Base-by-base conservation (phyloP, 2,113 vertebrate genomes). In the Petroica traversi region DNA sequence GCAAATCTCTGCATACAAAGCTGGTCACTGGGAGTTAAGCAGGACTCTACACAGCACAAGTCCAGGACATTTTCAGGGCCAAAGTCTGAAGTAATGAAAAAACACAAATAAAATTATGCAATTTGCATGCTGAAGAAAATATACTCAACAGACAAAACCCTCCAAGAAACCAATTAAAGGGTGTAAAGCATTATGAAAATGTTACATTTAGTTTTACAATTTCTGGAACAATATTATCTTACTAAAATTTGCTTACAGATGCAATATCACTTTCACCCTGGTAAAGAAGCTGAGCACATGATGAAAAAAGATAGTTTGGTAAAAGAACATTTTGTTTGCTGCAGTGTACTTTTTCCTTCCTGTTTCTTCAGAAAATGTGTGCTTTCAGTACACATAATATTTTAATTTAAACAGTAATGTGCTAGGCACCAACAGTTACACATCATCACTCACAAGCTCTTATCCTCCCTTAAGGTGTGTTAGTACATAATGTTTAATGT, bases 391-490 rank as follows among this genome's bases (percentile, higher is more conserved):
- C 36, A 29, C 16, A 67, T 22, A 1, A 0, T 66, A 48, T 77
- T 95, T 82, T 69, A 67, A 38, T 78, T 92, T 90, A 90, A 93
- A 93, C 62, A 9, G 8, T 48, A 75, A 67, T 10, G 57, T 87
- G 62, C 73, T 79, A 94, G 89, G 55, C 48, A 82, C 52, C 40
- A 25, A 52, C 58, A 91, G 46, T 48, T 82, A 91, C 69, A 54
- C 64, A 72, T 61, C 45, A 48, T n/a, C 69, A 73, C 36, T 74
- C 28, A 45, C 14, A 51, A 1, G 1, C 57, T 74, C 90, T 95
- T 97, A 92, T 93, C 77, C 81, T 45, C 57, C 82, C 45, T 68
- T 26, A 71, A 84, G 68, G 94, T 92, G 94, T 95, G 82, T 64
- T 79, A 87, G 38, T 57, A 95, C 85, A 73, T 87, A 81, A 80